Percentiles rank a stretch among this genome's conserved stretches.
Conservation (phyloP, 2,888 invertebrate species). For the Synergus japonicus region DNA sequence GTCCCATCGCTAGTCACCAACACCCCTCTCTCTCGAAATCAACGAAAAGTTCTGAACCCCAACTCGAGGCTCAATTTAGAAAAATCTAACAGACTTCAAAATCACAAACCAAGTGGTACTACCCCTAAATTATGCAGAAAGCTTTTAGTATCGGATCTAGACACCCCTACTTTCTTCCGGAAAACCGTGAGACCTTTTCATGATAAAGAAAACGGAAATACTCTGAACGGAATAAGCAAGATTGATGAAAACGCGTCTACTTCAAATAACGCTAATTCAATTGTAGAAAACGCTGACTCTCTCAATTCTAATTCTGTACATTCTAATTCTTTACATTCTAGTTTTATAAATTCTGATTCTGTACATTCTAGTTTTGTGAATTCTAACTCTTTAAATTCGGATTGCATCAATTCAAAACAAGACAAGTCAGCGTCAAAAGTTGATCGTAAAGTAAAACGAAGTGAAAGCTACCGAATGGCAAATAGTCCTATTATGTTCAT, state of each 20-base stretch:
- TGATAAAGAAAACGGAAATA: conserved; percentile 44
- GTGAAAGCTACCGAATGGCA: conserved; percentile 91
- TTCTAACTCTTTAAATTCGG: not conserved
- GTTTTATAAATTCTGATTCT: not conserved
- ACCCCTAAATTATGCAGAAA: conserved; percentile 71
- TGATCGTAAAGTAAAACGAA: conserved; percentile 84
- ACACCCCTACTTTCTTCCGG: conserved; percentile 61
- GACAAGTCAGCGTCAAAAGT: not conserved
- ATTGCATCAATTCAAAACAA: not conserved
- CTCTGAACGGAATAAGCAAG: not conserved
- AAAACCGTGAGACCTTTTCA: conserved; percentile 47
- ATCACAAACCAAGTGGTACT: conserved; percentile 63
- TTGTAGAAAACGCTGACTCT: not conserved
- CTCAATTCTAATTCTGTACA: not conserved
- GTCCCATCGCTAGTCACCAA: conserved; percentile 42
- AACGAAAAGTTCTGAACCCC: conserved; percentile 48
- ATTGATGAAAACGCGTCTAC: not conserved
- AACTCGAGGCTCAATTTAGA: conserved; percentile 62
- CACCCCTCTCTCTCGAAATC: conserved; percentile 46
- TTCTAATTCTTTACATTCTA: not conserved
- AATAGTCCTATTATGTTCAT: conserved; percentile 85
- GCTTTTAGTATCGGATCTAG: conserved; percentile 67
- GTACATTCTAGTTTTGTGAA: not conserved
- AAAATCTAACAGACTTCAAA: conserved; percentile 62
- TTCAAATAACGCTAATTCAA: not conserved